These are phyloP conservation scores for Sceloporus tristichus DNA, from an alignment of 2,113 vertebrate genomes.

Conservation along the genomic window DNA sequence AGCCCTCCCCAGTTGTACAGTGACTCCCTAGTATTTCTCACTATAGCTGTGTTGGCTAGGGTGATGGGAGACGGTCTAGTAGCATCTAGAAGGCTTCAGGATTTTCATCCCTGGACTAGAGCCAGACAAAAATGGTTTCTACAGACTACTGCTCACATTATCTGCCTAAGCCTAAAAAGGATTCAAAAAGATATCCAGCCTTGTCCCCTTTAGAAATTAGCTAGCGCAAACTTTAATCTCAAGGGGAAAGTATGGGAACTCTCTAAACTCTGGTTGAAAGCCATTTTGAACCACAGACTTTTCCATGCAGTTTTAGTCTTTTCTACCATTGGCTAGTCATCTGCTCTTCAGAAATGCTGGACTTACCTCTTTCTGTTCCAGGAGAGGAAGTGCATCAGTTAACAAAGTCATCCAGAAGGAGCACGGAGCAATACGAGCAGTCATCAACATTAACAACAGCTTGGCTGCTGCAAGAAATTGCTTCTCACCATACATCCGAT, in stretches of 20 bases:
- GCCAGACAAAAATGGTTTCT: neutral
- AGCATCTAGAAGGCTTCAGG: too few species aligned
- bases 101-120: neutral
- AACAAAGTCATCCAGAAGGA: conserved; percentile 97
- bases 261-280: neutral
- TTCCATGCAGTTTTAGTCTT: neutral
- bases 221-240: neutral
- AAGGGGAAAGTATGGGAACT: neutral
- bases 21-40: too few species aligned
- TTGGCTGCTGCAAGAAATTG: conserved; percentile 86
- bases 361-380: conserved; percentile 94
- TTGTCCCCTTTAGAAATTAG: neutral
- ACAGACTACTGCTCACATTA: neutral
- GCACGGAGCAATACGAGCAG: conserved; percentile 91
- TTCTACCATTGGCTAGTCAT: accelerated
- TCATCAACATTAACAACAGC: conserved; percentile 94
- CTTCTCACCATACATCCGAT: conserved; percentile 91
- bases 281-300: neutral
- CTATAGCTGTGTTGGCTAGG: too few species aligned
- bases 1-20: too few species aligned
- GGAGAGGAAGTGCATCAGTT: conserved; percentile 91
- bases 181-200: neutral
- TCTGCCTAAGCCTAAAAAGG: neutral
- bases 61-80: too few species aligned
- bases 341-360: neutral